A percentile compares a stretch with the other conserved stretches of the same genome.
These are phyloP conservation scores for Pristionchus arcanus DNA, from an alignment of 2,888 invertebrate genomes.

Conservation along the genomic window DNA sequence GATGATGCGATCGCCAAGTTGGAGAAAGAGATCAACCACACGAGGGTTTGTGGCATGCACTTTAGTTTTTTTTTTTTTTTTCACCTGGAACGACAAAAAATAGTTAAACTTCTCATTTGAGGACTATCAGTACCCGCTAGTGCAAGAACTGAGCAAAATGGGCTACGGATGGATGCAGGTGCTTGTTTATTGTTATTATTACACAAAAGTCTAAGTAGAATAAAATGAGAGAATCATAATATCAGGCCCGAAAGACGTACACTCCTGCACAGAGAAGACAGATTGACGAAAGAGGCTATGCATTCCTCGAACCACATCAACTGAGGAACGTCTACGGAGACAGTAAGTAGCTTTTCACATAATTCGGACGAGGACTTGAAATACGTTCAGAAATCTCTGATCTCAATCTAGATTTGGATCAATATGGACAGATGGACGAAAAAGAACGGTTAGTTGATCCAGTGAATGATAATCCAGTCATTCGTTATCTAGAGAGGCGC, in stretches of 20 bases:
- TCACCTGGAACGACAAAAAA: not conserved
- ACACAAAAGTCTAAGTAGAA: no score
- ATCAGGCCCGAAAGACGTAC: constrained; percentile 56
- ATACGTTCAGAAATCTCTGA: no score
- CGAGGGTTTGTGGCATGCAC: not conserved
- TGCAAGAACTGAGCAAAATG: constrained; percentile 65
- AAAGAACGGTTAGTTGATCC: not conserved
- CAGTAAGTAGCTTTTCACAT: no score
- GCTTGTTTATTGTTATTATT: not conserved
- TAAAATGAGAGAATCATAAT: no score
- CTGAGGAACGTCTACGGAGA: constrained; percentile 63
- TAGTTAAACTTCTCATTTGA: constrained; percentile 22
- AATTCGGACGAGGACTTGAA: no score
- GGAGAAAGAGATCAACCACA: constrained; percentile 58
- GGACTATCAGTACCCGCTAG: constrained; percentile 68
- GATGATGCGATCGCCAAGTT: constrained; percentile 56
- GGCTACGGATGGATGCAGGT: constrained; percentile 66
- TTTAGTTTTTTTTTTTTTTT: no score
- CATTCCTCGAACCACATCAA: constrained; percentile 67
- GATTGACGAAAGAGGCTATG: constrained; percentile 66
- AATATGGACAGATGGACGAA: no score
- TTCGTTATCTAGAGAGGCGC: constrained; percentile 45
- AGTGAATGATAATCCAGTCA: no score
- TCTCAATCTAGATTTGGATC: no score
- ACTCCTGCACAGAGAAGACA: constrained; percentile 61